Evolutionary conservation across 2,797 vertebrate species (phyloP).

Genomic region (Poeciliopsis paucimaculata): DNA sequence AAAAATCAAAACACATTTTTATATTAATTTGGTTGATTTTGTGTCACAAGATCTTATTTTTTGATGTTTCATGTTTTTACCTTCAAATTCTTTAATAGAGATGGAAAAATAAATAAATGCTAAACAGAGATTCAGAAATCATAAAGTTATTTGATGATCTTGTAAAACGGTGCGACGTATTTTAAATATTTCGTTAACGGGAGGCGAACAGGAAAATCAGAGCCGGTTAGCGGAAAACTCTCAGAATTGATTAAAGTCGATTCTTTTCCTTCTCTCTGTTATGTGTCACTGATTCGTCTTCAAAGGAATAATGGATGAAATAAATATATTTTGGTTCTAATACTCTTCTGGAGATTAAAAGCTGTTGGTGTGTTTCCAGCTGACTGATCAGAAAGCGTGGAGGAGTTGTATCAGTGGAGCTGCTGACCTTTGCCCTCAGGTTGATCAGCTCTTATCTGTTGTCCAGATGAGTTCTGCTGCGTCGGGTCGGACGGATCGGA

Average conservation of each 20-base stretch:
- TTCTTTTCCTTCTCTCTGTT: no score
- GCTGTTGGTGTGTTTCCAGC: neutral
- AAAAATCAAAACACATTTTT: no score
- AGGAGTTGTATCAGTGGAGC: neutral
- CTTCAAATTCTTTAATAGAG: no score
- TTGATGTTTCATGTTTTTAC: neutral
- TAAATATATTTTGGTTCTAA: neutral
- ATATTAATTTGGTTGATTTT: neutral
- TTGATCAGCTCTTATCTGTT: slow-evolving; percentile 19
- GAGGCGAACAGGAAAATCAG: no score
- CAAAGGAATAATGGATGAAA: neutral
- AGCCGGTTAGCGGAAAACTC: no score
- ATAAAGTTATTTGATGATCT: no score
- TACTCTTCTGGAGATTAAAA: neutral
- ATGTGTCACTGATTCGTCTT: neutral
- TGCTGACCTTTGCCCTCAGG: neutral
- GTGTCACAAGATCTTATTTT: neutral
- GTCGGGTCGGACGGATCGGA: neutral
- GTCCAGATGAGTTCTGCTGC: slow-evolving; percentile 46
- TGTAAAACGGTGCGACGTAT: neutral
- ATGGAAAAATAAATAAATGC: neutral
- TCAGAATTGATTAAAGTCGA: no score
- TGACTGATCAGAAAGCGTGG: neutral
- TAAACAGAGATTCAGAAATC: neutral
- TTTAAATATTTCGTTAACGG: neutral